These are phyloP conservation scores for Mus spretus DNA, from an alignment of 2,797 vertebrate genomes.

Conservation along the genomic window DNA sequence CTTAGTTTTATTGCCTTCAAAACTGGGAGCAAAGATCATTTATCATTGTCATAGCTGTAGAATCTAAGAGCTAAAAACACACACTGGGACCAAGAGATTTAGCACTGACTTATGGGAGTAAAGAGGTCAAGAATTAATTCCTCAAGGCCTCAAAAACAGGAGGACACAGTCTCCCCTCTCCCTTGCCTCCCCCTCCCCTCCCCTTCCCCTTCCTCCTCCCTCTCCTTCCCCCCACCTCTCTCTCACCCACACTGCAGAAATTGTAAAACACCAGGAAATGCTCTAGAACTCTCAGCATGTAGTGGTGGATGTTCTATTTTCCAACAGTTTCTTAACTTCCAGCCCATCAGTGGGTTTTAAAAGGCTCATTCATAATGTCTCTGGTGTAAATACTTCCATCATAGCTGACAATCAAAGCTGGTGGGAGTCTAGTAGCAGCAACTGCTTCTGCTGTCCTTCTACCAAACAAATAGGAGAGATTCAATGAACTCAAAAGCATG, in stretches of 20 bases:
- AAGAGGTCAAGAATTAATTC: slow-evolving; percentile 32
- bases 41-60: slow-evolving; percentile 29
- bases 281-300: not conserved
- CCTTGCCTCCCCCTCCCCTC: no score
- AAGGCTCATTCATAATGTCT: not conserved
- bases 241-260: not conserved
- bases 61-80: slow-evolving; percentile 19
- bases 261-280: not conserved
- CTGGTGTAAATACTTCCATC: not conserved
- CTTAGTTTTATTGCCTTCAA: not conserved
- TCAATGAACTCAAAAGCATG: not conserved
- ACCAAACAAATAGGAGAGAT: not conserved
- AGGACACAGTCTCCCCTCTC: not conserved
- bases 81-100: not conserved
- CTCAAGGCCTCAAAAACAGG: not conserved
- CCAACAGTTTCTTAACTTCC: not conserved
- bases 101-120: not conserved
- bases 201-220: not conserved
- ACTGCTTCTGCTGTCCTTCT: not conserved
- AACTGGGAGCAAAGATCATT: not conserved
- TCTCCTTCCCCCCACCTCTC: not conserved
- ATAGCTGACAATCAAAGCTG: not conserved
- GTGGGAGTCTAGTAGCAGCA: not conserved
- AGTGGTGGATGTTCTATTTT: not conserved
- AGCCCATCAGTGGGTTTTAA: not conserved